Percentiles rank a stretch among this genome's conserved stretches.
These are phyloP conservation scores for Drosophila nr. fundita DNA, from an alignment of 2,888 invertebrate genomes.

Conservation along the genomic window DNA sequence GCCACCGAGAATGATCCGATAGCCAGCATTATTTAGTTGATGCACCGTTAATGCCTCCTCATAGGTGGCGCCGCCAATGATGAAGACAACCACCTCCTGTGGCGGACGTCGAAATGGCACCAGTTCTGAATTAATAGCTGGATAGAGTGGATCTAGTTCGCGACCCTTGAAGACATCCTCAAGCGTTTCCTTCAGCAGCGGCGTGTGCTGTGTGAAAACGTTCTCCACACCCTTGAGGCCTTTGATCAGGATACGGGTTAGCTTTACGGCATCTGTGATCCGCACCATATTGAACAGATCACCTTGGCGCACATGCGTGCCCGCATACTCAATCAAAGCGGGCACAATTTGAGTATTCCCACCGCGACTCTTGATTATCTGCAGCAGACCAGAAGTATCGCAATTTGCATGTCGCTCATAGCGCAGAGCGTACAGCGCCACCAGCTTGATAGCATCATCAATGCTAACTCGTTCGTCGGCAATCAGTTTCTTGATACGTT, in stretches of 20 bases:
- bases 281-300: slow-evolving; percentile 95
- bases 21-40: slow-evolving; percentile 90
- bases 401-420: slow-evolving; percentile 96
- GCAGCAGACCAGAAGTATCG: slow-evolving; percentile 91
- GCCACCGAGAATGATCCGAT: slow-evolving; percentile 94
- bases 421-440: slow-evolving; percentile 96
- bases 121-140: slow-evolving; percentile 90
- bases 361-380: slow-evolving; percentile 90
- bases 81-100: slow-evolving; percentile 97
- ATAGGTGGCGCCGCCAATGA: slow-evolving; percentile 98
- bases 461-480: slow-evolving; percentile 89
- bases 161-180: slow-evolving; percentile 96
- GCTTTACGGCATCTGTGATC: slow-evolving; percentile 96
- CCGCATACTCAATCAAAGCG: slow-evolving; percentile 93
- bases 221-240: slow-evolving; percentile 98
- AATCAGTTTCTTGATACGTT: slow-evolving; percentile 92
- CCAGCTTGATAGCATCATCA: slow-evolving; percentile 93
- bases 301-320: slow-evolving; percentile 91
- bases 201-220: slow-evolving; percentile 99
- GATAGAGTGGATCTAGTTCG: slow-evolving; percentile 94
- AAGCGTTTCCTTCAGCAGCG: slow-evolving; percentile 93
- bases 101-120: slow-evolving; percentile 88
- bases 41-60: slow-evolving; percentile 96
- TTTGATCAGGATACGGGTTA: slow-evolving; percentile 85
- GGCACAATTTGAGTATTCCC: slow-evolving; percentile 88